Evolutionary conservation across 2,888 invertebrate genomes (phyloP).

Genomic region (Nezara viridula): DNA sequence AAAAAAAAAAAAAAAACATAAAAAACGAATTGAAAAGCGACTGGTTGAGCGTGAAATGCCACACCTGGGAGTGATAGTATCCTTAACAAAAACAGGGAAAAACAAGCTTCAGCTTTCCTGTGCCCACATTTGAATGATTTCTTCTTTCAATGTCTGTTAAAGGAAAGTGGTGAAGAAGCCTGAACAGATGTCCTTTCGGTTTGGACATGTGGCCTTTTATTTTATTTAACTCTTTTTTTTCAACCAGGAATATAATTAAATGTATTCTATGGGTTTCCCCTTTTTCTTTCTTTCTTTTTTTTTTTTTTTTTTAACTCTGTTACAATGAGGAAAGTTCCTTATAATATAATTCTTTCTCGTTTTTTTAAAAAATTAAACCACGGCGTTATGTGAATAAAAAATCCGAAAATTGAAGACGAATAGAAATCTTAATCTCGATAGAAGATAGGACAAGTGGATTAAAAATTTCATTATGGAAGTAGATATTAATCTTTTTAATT

Average conservation of each 20-base stretch:
- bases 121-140: background rate
- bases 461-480: no score
- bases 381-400: background rate
- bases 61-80: background rate
- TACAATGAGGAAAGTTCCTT: background rate
- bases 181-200: background rate
- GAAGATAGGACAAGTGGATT: no score
- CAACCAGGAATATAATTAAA: background rate
- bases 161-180: background rate
- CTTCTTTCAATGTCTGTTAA: background rate
- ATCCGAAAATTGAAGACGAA: background rate
- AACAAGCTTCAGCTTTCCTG: background rate
- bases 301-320: background rate
- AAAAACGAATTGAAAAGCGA: background rate
- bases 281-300: no score
- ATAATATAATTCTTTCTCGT: background rate
- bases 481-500: no score
- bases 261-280: background rate
- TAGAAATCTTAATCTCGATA: background rate
- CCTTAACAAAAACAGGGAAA: background rate
- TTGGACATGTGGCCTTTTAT: background rate
- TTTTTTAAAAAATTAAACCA: background rate
- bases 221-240: background rate
- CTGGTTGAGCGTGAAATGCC: slow-evolving; percentile 9
- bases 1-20: no score